Percentiles rank a stretch among this genome's conserved stretches.
phyloP scores from a whole-genome alignment of 2,797 vertebrate species.

The Jordanella pulchra region DNA sequence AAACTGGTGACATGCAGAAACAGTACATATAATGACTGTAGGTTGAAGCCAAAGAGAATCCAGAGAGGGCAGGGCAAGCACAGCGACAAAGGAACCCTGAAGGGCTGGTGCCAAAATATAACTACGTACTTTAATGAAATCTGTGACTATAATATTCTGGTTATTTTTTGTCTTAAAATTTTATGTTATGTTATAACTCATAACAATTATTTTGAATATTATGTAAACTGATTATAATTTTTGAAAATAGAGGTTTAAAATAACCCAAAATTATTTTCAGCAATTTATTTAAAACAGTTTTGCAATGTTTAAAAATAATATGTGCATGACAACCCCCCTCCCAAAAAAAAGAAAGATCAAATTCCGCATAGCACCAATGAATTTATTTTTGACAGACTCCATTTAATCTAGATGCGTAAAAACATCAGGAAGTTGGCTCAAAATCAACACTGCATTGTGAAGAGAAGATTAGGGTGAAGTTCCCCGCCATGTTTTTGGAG shows the following conservation, averaged over 20 bases:
- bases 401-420: slow-evolving; percentile 61
- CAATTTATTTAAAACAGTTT: neutral
- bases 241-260: neutral
- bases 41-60: too few species aligned
- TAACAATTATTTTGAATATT: neutral
- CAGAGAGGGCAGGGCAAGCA: too few species aligned
- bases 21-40: too few species aligned
- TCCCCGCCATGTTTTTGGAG: slow-evolving; percentile 60
- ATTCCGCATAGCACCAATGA: slow-evolving; percentile 45
- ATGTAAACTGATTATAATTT: neutral
- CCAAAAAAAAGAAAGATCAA: slow-evolving; percentile 49
- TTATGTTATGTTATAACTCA: too few species aligned
- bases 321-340: too few species aligned
- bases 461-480: slow-evolving; percentile 58
- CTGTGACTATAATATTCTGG: too few species aligned
- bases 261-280: too few species aligned
- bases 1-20: too few species aligned
- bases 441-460: slow-evolving; percentile 59
- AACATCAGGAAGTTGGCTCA: slow-evolving; percentile 59
- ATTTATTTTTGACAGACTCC: slow-evolving; percentile 52
- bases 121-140: too few species aligned
- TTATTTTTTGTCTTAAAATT: too few species aligned
- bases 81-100: too few species aligned
- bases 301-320: neutral
- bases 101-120: too few species aligned